Base-by-base conservation (phyloP, 2,888 invertebrate species). In the Catotricha subobsoleta region DNA sequence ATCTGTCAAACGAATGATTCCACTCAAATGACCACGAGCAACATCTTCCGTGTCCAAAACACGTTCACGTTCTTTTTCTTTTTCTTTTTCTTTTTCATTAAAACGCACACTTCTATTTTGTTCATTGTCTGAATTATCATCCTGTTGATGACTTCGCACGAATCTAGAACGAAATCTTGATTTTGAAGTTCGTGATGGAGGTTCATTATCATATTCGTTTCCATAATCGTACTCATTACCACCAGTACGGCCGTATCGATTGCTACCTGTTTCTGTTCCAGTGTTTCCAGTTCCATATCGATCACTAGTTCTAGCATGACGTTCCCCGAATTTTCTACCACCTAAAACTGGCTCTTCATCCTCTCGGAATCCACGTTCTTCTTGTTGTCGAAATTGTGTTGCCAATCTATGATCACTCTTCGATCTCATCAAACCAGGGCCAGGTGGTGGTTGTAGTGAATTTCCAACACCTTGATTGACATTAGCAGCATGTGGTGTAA, bases 371-470 rank as follows among this genome's bases (percentile, higher is more conserved):
- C 72, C 71, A 48, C 69, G 69, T 25, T 71, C 58, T 54, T 84
- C 82, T 58, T 86, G 83, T 54, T 83, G 81, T 27, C 88, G 74
- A 63, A 86, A 88, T 56, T 90, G 90, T 1, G 84, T 67, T 9
- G 90, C 87, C 46, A 92, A 65, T 30, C 91, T 74, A 60, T 91
- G 91, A 57, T 92, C 91, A 58, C 90, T 90, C 62, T 92, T 91
- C 46, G 88, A 90, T 48, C 91, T 70, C 72, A 90, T 88, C 15
- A 92, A 65, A 2, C 88, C 88, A 34, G 80, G 81, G 6, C 70
- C 68, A 30, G 65, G 64, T 39, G 74, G 74, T 12, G 73, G 69
- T 39, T 72, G 74, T 39, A 76, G 59, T 45, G 74, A 64, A 43
- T 66, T 64, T 20, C 68, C 65, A 36, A 62, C 62, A 45, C 63